Evolutionary conservation across 2,888 invertebrate species (phyloP).

Genomic region (Lissocephala sabroskyi): DNA sequence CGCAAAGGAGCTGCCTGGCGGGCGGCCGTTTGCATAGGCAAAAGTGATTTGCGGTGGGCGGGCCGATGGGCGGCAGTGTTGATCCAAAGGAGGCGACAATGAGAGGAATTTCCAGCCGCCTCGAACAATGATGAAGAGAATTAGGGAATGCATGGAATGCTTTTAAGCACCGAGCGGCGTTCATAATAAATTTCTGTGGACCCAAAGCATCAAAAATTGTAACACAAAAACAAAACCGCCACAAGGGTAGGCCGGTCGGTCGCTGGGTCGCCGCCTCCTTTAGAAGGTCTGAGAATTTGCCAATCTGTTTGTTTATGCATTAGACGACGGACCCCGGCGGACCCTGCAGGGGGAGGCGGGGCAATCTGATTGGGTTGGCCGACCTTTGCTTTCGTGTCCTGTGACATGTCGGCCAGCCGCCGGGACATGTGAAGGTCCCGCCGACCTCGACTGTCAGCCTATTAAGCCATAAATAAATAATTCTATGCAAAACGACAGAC

Average conservation of each 20-base stretch:
- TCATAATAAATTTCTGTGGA: neutral
- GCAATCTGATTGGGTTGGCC: too few species aligned
- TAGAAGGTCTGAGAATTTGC: neutral
- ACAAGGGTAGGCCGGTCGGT: too few species aligned
- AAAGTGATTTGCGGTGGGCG: constrained; percentile 1
- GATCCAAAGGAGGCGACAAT: neutral
- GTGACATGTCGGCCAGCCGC: too few species aligned
- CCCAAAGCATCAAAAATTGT: too few species aligned
- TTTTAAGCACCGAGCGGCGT: constrained; percentile 37
- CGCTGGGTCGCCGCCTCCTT: too few species aligned
- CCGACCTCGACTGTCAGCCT: constrained; percentile 16
- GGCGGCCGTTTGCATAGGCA: constrained; percentile 1
- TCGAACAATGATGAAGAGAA: too few species aligned
- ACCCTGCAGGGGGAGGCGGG: too few species aligned
- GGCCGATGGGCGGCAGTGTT: neutral
- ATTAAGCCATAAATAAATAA: constrained; percentile 41
- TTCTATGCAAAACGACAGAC: constrained; percentile 8
- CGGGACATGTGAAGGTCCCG: neutral
- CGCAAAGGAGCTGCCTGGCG: neutral
- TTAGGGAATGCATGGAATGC: constrained; percentile 27
- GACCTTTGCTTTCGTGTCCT: too few species aligned
- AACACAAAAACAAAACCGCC: too few species aligned
- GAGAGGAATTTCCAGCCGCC: too few species aligned
- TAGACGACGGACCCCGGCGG: too few species aligned
- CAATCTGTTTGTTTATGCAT: constrained; percentile 25